Percentiles rank a stretch among this genome's conserved stretches.
Conservation (phyloP, 2,888 invertebrate species). For the Dryococelus australis region DNA sequence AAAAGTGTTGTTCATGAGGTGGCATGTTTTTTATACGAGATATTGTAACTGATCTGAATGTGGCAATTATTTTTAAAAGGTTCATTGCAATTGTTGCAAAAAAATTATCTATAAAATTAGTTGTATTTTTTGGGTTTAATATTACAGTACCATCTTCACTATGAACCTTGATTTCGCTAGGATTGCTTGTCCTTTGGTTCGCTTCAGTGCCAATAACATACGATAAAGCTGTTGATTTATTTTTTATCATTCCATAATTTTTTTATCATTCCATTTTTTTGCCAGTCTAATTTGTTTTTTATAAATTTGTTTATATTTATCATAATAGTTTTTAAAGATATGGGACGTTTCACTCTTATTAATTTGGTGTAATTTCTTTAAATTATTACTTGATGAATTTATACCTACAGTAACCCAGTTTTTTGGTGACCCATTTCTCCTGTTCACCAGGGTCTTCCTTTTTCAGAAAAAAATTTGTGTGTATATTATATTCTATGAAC, state of each 20-base stretch:
- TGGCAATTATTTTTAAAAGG: neutral
- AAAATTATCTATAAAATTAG: neutral
- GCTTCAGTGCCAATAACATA: neutral
- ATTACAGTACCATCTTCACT: neutral
- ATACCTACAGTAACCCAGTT: too few species aligned
- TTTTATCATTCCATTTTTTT: neutral
- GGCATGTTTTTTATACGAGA: neutral
- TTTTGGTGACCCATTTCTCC: too few species aligned
- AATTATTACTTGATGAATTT: too few species aligned
- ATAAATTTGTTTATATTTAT: too few species aligned
- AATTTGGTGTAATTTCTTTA: too few species aligned
- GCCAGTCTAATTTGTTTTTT: neutral
- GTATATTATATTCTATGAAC: too few species aligned
- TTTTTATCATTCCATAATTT: neutral
- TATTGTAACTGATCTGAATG: neutral
- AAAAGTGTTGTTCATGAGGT: neutral
- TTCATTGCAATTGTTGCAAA: neutral
- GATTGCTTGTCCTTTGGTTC: neutral
- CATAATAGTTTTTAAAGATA: too few species aligned
- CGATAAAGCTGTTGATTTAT: neutral
- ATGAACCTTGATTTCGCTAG: neutral
- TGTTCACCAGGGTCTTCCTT: too few species aligned
- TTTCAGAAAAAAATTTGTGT: too few species aligned
- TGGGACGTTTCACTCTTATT: too few species aligned
- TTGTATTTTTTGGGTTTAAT: neutral